phyloP scores from a whole-genome alignment of 2,113 vertebrate species.

The Sylvietta virens region DNA sequence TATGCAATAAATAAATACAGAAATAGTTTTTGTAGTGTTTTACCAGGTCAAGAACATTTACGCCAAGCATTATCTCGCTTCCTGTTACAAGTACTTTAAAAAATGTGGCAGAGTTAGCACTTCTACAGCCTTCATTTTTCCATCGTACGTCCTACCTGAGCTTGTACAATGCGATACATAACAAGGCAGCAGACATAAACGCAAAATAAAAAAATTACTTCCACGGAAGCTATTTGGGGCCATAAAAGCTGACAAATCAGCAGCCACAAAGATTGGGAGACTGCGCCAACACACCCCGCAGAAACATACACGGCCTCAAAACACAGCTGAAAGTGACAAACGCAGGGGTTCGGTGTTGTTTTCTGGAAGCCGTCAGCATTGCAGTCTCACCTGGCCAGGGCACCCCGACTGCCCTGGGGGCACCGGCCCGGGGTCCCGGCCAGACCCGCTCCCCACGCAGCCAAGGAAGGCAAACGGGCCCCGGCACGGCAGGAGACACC shows the following conservation, averaged over 20 bases:
- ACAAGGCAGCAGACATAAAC: background rate
- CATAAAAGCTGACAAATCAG: background rate
- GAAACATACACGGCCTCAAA: background rate
- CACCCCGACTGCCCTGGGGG: background rate
- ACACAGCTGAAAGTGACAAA: background rate
- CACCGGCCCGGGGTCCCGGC: too few species aligned
- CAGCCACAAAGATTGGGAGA: accelerated
- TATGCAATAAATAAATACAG: background rate
- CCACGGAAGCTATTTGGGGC: background rate
- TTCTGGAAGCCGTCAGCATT: background rate
- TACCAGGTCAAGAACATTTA: background rate
- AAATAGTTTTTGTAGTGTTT: background rate
- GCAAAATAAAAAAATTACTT: background rate
- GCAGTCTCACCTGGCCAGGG: background rate
- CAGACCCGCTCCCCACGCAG: background rate
- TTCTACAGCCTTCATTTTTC: background rate
- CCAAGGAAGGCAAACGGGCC: background rate
- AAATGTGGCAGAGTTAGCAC: background rate
- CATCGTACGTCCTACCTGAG: background rate
- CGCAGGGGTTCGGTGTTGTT: accelerated
- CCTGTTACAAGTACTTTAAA: background rate
- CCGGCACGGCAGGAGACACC: too few species aligned
- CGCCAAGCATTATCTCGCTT: background rate
- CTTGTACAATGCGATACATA: background rate
- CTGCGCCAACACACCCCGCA: background rate